phyloP scores from a whole-genome alignment of 1,140 invertebrate genomes.

The Probaryconus sp. region DNA sequence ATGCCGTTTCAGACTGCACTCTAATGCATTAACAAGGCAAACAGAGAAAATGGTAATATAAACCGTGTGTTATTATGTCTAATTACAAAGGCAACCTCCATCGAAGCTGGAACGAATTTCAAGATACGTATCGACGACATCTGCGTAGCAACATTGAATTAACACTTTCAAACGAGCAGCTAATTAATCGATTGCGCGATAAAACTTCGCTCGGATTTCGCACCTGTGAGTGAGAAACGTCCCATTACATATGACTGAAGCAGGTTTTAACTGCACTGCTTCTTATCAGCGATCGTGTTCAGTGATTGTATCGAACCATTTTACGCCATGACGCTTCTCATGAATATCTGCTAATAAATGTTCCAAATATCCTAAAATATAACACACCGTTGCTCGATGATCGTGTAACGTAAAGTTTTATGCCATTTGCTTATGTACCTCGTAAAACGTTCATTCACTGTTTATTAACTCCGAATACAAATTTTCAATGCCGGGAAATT shows the following conservation, averaged over 20 bases:
- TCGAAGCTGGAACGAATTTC: conserved; percentile 65
- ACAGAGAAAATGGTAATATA: conserved; percentile 54
- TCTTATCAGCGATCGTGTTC: conserved; percentile 62
- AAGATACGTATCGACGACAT: conserved; percentile 73
- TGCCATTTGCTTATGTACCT: no score
- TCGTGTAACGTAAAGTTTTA: no score
- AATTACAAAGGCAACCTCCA: conserved; percentile 66
- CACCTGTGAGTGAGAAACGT: conserved; percentile 46
- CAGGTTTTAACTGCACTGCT: conserved; percentile 43
- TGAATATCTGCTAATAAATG: conserved; percentile 20
- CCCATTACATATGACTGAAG: conserved; percentile 38
- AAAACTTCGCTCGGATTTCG: conserved; percentile 54
- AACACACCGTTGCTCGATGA: no score
- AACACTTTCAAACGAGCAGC: conserved; percentile 68
- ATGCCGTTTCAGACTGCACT: conserved; percentile 8
- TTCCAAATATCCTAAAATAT: conserved; percentile 17
- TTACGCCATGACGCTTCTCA: conserved; percentile 9
- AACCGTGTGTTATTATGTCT: conserved; percentile 63
- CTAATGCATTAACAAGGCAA: conserved; percentile 52
- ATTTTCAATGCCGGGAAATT: no score
- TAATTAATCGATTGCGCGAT: conserved; percentile 74
- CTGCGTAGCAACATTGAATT: conserved; percentile 71
- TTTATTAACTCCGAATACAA: no score
- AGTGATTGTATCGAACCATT: conserved; percentile 52
- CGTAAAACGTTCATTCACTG: no score